Base-by-base conservation (phyloP, 2,113 vertebrate species). In the Tragelaphus scriptus region DNA sequence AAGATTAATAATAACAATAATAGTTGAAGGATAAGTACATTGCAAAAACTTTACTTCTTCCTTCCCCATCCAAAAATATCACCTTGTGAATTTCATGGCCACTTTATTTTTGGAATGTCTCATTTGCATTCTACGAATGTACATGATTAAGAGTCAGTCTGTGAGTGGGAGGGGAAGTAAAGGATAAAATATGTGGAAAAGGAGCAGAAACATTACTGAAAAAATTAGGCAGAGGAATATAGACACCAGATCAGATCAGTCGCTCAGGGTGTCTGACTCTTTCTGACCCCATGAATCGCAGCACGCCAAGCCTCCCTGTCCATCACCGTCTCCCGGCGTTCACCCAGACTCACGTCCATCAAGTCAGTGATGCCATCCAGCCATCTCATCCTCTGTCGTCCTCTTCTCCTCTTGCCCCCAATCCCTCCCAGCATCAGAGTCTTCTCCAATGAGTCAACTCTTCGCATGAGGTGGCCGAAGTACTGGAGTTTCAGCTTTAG, bases 61-160 rank as follows among this genome's bases (percentile, higher is more conserved):
- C 47, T 51, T 87, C 75, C 36, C 55, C 5, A 71, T 56, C 96
- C 80, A 13, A 86, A 94, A 96, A 82, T 93, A 95, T 85, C 81
- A 63, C 80, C 86, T 81, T 95, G 90, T 96, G 95, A 96, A 90
- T 98, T 97, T 85, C 89, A 77, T 65, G 80, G 79, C 49, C 56
- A 91, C 82, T 97, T 93, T 81, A 97, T 97, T 95, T 98, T 95
- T 40, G 26, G 68, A 96, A 81, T 80, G 80, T 92, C 79, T 97
- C 87, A 96, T 97, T 97, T 97, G 93, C 92, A 97, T 97, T 91
- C 87, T 87, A 86, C 92, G 80, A 90, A 87, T 85, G 92, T 79
- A 85, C 53, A 95, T 82, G 51, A 97, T 93, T 90, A 93, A 95
- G 82, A 97, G 65, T 92, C 77, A 51, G 19, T 81, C 40, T 92